These are phyloP conservation scores for Sicus ferrugineus DNA, from an alignment of 2,888 invertebrate genomes.

Conservation along the genomic window DNA sequence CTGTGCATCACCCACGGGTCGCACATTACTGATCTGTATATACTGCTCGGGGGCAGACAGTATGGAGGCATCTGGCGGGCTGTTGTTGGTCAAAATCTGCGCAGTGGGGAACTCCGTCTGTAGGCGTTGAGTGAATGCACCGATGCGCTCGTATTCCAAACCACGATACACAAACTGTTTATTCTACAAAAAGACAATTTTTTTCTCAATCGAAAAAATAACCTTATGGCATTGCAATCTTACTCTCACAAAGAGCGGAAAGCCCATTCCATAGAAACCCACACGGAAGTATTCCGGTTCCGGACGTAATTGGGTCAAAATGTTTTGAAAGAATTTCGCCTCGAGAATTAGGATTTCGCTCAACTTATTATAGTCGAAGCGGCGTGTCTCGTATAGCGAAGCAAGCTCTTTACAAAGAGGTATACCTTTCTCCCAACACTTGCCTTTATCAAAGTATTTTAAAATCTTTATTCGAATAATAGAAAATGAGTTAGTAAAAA, in stretches of 20 bases:
- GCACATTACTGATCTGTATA: conserved; percentile 94
- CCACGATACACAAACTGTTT: conserved; percentile 96
- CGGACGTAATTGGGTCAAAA: conserved; percentile 84
- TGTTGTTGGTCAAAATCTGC: conserved; percentile 91
- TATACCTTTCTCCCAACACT: conserved; percentile 97
- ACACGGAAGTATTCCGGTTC: conserved; percentile 96
- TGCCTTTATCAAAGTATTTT: conserved; percentile 92
- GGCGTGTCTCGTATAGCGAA: conserved; percentile 81
- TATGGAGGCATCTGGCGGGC: conserved; percentile 87
- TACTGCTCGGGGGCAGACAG: conserved; percentile 87
- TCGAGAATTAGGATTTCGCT: conserved; percentile 84
- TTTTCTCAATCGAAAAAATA: conserved; percentile 38
- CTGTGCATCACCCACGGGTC: conserved; percentile 81
- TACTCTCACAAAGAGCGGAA: conserved; percentile 94
- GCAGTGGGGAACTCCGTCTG: conserved; percentile 94
- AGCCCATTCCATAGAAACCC: conserved; percentile 92
- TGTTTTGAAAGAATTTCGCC: conserved; percentile 91
- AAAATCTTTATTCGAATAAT: conserved; percentile 78
- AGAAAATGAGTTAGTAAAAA: too few species aligned
- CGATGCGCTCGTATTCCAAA: conserved; percentile 92
- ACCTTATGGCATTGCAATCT: conserved; percentile 53
- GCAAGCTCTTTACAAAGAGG: conserved; percentile 91
- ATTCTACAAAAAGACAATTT: conserved; percentile 69
- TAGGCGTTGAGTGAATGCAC: conserved; percentile 90
- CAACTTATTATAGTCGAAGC: conserved; percentile 88